These are phyloP conservation scores for Hipparchia sbordonii DNA, from an alignment of 2,888 invertebrate genomes.

Conservation along the genomic window DNA sequence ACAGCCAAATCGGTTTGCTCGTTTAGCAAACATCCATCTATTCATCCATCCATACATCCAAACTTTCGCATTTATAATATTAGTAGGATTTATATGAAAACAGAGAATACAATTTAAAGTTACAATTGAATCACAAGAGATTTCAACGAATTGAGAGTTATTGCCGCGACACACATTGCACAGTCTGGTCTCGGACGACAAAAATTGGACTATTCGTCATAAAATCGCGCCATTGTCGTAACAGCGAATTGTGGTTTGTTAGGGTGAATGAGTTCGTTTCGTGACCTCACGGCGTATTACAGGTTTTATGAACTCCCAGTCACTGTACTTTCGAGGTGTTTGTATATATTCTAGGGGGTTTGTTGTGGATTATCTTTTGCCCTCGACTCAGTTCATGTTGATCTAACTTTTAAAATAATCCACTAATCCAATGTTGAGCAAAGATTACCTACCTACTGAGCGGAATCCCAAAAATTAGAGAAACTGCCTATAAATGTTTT, in stretches of 20 bases:
- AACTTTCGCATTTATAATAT: too few relatives aligned
- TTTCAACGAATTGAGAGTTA: conserved; percentile 15
- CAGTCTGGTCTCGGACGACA: conserved; percentile 35
- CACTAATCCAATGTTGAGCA: too few relatives aligned
- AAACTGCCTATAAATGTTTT: too few relatives aligned
- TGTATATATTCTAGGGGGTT: conserved; percentile 14
- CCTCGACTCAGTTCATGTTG: too few relatives aligned
- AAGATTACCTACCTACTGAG: too few relatives aligned
- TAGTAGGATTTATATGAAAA: neutral
- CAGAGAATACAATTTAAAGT: neutral
- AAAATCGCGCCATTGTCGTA: conserved; percentile 63
- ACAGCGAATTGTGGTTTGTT: conserved; percentile 72
- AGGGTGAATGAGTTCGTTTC: conserved; percentile 69
- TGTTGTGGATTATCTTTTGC: neutral
- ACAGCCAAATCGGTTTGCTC: too few relatives aligned
- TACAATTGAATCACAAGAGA: neutral
- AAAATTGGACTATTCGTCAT: conserved; percentile 47
- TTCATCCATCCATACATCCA: too few relatives aligned
- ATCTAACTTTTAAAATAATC: too few relatives aligned
- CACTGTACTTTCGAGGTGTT: conserved; percentile 8
- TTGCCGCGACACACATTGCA: conserved; percentile 1
- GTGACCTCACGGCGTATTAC: conserved; percentile 64
- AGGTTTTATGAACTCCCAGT: conserved; percentile 54
- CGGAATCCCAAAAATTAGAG: too few relatives aligned
- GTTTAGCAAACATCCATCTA: too few relatives aligned